Conservation (phyloP, 2,888 invertebrate genomes). For the Drosophila recens region DNA sequence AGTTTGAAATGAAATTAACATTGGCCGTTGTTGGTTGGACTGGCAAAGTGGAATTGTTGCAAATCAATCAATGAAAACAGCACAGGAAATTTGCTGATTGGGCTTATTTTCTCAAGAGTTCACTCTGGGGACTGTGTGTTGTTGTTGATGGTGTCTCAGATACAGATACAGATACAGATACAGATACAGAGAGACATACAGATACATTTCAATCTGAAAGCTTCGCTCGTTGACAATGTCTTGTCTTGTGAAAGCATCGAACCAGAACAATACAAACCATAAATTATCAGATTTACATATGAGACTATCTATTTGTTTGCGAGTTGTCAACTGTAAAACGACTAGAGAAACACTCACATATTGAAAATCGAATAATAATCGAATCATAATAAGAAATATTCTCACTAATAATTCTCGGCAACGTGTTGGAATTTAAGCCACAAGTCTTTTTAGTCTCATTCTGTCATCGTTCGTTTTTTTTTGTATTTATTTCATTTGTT, state of each 20-base stretch:
- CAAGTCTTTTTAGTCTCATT: slow-evolving; percentile 37
- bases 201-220: slow-evolving; percentile 15
- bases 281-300: slow-evolving; percentile 72
- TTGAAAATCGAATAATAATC: slow-evolving; percentile 18
- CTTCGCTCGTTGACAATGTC: slow-evolving; percentile 22
- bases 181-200: no score
- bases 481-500: slow-evolving; percentile 1
- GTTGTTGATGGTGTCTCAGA: not conserved
- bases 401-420: slow-evolving; percentile 23
- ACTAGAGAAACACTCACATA: slow-evolving; percentile 14
- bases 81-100: slow-evolving; percentile 39
- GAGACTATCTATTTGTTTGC: slow-evolving; percentile 1
- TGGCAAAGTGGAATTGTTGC: slow-evolving; percentile 49
- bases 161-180: not conserved
- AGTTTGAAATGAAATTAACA: slow-evolving; percentile 47
- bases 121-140: not conserved
- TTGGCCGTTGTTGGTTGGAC: slow-evolving; percentile 5
- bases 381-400: slow-evolving; percentile 36
- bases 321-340: slow-evolving; percentile 39
- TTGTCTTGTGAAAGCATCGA: slow-evolving; percentile 33
- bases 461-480: slow-evolving; percentile 17
- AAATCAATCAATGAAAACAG: slow-evolving; percentile 67
- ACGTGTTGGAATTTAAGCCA: slow-evolving; percentile 42
- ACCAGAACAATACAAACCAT: slow-evolving; percentile 38
- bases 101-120: not conserved